Evolutionary conservation across 2,888 invertebrate species (phyloP), one percentile per base, ranked within the genome.

Genomic region (Drosophila nigricruria): DNA sequence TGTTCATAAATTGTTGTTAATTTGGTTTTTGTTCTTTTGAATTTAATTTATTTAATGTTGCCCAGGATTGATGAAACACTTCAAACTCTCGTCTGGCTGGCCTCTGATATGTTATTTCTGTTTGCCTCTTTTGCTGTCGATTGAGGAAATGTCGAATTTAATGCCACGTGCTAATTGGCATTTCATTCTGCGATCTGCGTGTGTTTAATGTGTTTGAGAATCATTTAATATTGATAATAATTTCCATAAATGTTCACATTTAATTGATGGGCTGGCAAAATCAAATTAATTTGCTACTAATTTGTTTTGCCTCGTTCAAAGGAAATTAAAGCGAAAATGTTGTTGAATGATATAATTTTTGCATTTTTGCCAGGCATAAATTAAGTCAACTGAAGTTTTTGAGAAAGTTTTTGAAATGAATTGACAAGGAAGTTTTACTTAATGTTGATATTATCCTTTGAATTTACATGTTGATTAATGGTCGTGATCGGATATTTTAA

Each of bases 1-100:
- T 82, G 82, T 89, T 89, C 82, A 89, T 88, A 89, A 84, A 89
- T 88, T 88, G 70, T 65, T 79, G 70, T 78, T 89, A 67, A 76
- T 84, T 87, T 62, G 57, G 69, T 50, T 52, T 81, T 73, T 63
- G 81, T 87, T 84, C 76, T 82, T 88, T 89, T 74, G 79, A 82
- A 70, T 85, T 82, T 70, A 77, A 89, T 88, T 88, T 84, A 85
- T 88, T 77, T 72, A 71, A 88, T 79, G 80, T 74, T 42, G 53
- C 65, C 16, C 56, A 74, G 74, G 86, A 89, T 89, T 88, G 82
- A 88, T 89, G 85, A 73, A 88, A 88, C 86, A 66, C 72, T 74
- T 87, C 67, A 79, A 77, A 63, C 53, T 47, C 61, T 58, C 54
- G 47, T 18, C 47, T 58, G 42, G 36, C 57, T 23, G 47, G 49